Base-by-base conservation (phyloP, 2,797 vertebrate species). In the Rhinichthys osculus region DNA sequence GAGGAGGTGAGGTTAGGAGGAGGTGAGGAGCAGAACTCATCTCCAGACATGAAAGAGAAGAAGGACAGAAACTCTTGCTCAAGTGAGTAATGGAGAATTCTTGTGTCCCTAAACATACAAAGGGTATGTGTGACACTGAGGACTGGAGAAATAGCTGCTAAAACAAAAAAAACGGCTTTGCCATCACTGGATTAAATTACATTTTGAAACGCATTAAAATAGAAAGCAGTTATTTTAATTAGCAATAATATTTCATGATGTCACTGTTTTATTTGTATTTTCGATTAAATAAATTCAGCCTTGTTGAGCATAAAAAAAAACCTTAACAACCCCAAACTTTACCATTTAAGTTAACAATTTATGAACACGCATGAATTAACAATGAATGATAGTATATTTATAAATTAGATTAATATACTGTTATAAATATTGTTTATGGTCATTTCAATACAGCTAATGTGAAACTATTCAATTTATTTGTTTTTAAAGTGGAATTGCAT, bases 1-100 rank as follows among this genome's bases (percentile, higher is more conserved):
- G 98, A 98, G 88, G 97, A 97, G 93, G 94, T 96, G 91, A 96
- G 94, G 91, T 94, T 97, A 93, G 96, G 95, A 14, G 91, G 92
- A 93, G 90, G 89, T 81, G 95, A 95, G 86, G 91, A 93, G 81
- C 93, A 94, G 87, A 96, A 96, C 88, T 79, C 57, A 81, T 92
- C 94, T 62, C 92, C 93, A 72, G 91, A 93, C 81, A 92, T 92
- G 88, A 97, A 96, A 89, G 96, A 97, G 87, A 96, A 97, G 91
- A 95, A 92, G 85, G 95, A 91, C 62, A 96, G 94, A 86, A 96
- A 96, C 90, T 95, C 95, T 88, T 95, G 97, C 93, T 96, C 96
- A 66, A 0, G 96, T 97, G 95, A 6, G 96, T 96, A 87, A 59
- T 30, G 50, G 95, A 83, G 89, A 93, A 93, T 52, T 93, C 19